Evolutionary conservation across 2,888 invertebrate species (phyloP).

Genomic region (Digitonthophagus gazella): DNA sequence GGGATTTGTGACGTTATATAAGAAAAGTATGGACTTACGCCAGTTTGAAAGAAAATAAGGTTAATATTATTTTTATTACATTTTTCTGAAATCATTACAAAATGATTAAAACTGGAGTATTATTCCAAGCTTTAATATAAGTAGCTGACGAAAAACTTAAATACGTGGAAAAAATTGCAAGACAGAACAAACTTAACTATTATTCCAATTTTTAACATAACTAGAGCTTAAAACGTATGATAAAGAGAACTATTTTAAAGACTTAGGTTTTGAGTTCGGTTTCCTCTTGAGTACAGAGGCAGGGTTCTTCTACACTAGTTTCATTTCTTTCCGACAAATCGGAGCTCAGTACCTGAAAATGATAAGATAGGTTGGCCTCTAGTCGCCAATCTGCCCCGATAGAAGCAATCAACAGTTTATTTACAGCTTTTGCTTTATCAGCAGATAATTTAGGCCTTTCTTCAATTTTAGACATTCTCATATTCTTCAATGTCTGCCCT

Average conservation of each 20-base stretch:
- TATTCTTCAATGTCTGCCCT: slow-evolving; percentile 7
- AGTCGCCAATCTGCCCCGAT: slow-evolving; percentile 7
- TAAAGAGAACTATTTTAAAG: neutral
- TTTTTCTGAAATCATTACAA: neutral
- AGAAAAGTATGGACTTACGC: neutral
- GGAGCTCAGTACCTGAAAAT: slow-evolving; percentile 6
- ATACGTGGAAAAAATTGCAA: neutral
- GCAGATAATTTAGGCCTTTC: slow-evolving; percentile 5
- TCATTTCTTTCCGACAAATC: slow-evolving; percentile 8
- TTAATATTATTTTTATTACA: neutral
- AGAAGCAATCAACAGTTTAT: slow-evolving; percentile 4
- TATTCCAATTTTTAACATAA: neutral
- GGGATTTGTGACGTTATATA: neutral
- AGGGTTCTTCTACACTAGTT: slow-evolving; percentile 8
- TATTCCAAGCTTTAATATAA: neutral
- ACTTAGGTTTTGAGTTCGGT: slow-evolving; percentile 3
- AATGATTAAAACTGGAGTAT: neutral
- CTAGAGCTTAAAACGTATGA: neutral
- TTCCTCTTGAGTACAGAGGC: slow-evolving; percentile 8
- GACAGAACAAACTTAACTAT: neutral
- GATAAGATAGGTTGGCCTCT: slow-evolving; percentile 7
- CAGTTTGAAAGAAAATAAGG: neutral
- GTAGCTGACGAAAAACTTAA: neutral
- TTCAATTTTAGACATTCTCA: slow-evolving; percentile 5
- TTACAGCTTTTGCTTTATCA: slow-evolving; percentile 8